These are phyloP conservation scores for Nautilus pompilius DNA, from an alignment of 1,140 invertebrate species.

Conservation along the genomic window DNA sequence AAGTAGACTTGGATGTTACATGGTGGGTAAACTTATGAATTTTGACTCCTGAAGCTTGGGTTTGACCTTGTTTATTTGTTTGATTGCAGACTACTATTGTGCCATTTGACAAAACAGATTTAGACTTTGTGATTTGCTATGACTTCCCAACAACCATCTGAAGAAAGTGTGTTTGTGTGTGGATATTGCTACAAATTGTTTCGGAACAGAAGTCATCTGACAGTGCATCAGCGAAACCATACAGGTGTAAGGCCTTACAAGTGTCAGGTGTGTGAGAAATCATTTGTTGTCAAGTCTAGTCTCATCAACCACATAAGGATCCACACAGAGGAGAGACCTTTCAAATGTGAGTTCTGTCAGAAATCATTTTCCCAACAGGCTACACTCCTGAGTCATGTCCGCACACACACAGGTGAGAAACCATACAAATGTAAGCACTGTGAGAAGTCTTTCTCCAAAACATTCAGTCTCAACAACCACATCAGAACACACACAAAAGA, in stretches of 20 bases:
- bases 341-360: slow-evolving; percentile 81
- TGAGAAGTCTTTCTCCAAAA: slow-evolving; percentile 9
- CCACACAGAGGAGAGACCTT: slow-evolving; percentile 85
- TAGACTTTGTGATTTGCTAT: too few species aligned
- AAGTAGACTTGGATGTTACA: too few species aligned
- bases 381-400: slow-evolving; percentile 16
- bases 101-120: too few species aligned
- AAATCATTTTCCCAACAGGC: slow-evolving; percentile 73
- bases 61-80: too few species aligned
- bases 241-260: too few species aligned
- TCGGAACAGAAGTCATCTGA: too few species aligned
- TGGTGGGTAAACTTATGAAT: too few species aligned
- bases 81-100: too few species aligned
- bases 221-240: slow-evolving; percentile 5
- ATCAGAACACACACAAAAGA: slow-evolving; percentile 26
- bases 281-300: slow-evolving; percentile 16
- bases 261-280: slow-evolving; percentile 23
- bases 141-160: too few species aligned
- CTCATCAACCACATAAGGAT: slow-evolving; percentile 30
- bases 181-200: neutral
- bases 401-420: slow-evolving; percentile 16
- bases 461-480: slow-evolving; percentile 12
- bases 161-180: slow-evolving; percentile 1
- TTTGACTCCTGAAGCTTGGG: too few species aligned
- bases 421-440: slow-evolving; percentile 16